Percentiles rank a stretch among this genome's conserved stretches.
phyloP scores from a whole-genome alignment of 2,888 invertebrate genomes.

The Papilio gigon region DNA sequence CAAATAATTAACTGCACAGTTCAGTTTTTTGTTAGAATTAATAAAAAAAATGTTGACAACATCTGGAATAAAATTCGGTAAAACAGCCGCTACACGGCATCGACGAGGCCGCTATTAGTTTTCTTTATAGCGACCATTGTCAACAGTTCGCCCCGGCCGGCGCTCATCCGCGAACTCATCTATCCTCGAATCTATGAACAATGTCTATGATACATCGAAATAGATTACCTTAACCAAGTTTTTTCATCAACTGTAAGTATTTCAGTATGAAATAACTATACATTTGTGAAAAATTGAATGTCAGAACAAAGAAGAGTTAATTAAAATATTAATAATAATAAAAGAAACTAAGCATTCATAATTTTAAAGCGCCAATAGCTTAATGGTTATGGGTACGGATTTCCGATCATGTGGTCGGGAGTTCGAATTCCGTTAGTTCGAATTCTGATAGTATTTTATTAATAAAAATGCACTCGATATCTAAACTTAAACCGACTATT shows the following conservation, averaged over 20 bases:
- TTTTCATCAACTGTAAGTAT: neutral
- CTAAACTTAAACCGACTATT: neutral
- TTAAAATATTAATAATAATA: too few species aligned
- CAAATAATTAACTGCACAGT: too few species aligned
- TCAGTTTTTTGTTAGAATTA: too few species aligned
- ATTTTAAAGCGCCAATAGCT: too few species aligned
- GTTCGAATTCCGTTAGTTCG: too few species aligned
- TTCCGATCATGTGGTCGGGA: too few species aligned
- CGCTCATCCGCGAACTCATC: slow-evolving; percentile 56
- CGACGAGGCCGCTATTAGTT: slow-evolving; percentile 74
- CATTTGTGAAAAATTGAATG: too few species aligned
- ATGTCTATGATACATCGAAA: slow-evolving; percentile 37
- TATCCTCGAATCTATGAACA: slow-evolving; percentile 42
- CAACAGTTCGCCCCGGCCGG: slow-evolving; percentile 57
- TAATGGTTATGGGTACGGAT: too few species aligned
- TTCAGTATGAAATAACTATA: neutral
- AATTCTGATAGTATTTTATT: too few species aligned
- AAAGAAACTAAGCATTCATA: too few species aligned
- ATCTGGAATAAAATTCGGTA: slow-evolving; percentile 66
- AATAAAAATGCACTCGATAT: too few species aligned
- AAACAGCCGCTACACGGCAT: slow-evolving; percentile 68
- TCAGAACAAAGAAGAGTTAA: too few species aligned
- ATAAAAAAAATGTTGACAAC: slow-evolving; percentile 57
- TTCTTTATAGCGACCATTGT: slow-evolving; percentile 74
- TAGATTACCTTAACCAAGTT: neutral